Percentiles rank a stretch among this genome's conserved stretches.
Conservation (phyloP, 53 echinoderm and acorn worm genomes). For the Echinometra lucunter region DNA sequence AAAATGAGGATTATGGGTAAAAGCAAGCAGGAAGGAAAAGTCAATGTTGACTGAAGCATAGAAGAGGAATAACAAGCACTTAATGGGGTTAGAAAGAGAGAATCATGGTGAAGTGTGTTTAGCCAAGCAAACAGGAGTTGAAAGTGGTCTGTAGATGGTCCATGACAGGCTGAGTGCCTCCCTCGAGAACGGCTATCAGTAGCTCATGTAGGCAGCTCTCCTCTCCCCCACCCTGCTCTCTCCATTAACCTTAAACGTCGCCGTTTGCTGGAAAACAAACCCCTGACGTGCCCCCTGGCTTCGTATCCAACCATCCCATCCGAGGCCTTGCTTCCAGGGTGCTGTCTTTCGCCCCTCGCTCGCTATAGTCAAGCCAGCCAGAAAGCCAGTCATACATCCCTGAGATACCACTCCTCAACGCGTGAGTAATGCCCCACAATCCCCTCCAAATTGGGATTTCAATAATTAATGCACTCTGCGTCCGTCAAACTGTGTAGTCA, state of each 20-base stretch:
- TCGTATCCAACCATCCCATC: slow-evolving; percentile 3
- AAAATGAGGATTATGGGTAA: not conserved
- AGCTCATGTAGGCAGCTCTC: not conserved
- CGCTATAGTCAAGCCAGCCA: not conserved
- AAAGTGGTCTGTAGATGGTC: not conserved
- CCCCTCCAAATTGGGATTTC: slow-evolving; percentile 69
- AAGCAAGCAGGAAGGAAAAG: slow-evolving; percentile 23
- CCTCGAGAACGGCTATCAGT: slow-evolving; percentile 58
- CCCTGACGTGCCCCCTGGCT: slow-evolving; percentile 43
- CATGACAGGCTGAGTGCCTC: not conserved
- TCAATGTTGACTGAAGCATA: slow-evolving; percentile 56
- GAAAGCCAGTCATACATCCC: not conserved
- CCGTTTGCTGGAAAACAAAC: slow-evolving; percentile 60
- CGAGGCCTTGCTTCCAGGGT: not conserved
- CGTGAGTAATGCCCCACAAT: slow-evolving; percentile 68
- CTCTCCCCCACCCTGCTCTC: slow-evolving; percentile 20
- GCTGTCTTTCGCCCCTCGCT: not conserved
- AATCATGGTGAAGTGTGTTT: slow-evolving; percentile 54
- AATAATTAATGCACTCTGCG: slow-evolving; percentile 70
- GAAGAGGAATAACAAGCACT: slow-evolving; percentile 42
- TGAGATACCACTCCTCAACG: not conserved
- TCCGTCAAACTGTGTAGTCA: slow-evolving; percentile 58
- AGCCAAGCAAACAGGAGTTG: slow-evolving; percentile 58
- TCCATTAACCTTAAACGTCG: slow-evolving; percentile 67
- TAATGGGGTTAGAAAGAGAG: slow-evolving; percentile 58